These are phyloP conservation scores for Deroplatys truncata DNA, from an alignment of 2,888 invertebrate genomes.

Conservation along the genomic window DNA sequence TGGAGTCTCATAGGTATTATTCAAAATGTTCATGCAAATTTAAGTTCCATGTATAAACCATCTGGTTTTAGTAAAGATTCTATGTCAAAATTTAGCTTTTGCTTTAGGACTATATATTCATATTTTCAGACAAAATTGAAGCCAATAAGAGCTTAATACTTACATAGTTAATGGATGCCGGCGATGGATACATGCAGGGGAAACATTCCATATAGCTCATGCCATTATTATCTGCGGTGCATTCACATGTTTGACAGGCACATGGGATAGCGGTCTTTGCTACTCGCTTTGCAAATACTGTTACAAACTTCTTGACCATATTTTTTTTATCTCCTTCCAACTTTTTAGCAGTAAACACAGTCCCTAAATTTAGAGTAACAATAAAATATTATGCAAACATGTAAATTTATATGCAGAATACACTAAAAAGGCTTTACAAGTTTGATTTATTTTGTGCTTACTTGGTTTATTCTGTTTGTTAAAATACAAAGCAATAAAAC, in stretches of 20 bases:
- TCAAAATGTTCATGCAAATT: no score
- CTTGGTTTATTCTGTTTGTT: not conserved
- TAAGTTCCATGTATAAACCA: no score
- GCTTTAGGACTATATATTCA: not conserved
- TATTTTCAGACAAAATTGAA: not conserved
- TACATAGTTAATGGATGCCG: conserved; percentile 49
- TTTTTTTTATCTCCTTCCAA: conserved; percentile 53
- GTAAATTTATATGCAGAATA: not conserved
- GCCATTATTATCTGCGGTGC: conserved; percentile 61
- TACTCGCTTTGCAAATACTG: conserved; percentile 63
- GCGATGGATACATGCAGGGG: conserved; percentile 53
- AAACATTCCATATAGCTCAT: conserved; percentile 63
- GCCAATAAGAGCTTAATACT: conserved; percentile 36
- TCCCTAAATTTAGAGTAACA: conserved; percentile 41
- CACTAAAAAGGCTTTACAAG: not conserved
- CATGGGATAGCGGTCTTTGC: conserved; percentile 58
- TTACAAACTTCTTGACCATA: conserved; percentile 58
- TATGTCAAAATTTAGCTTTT: not conserved
- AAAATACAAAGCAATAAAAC: not conserved
- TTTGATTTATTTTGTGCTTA: not conserved
- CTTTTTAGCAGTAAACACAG: conserved; percentile 60
- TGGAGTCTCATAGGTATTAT: no score
- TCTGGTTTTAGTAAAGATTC: not conserved
- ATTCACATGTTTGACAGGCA: conserved; percentile 64
- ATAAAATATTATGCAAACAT: not conserved